Conservation (phyloP, 2,113 vertebrate species). For the Erpornis zantholeuca region DNA sequence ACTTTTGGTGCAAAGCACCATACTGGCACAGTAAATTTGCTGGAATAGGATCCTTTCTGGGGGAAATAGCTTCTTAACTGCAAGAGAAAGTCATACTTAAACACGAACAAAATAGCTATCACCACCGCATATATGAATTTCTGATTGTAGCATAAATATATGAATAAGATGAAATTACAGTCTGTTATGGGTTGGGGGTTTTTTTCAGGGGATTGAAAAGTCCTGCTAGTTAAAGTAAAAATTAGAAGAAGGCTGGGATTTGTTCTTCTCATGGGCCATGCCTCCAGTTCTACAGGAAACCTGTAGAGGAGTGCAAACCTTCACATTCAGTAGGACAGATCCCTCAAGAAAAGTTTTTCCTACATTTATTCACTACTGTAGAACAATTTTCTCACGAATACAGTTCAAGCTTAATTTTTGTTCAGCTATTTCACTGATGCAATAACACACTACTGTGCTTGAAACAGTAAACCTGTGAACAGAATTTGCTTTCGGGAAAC, state of each 20-base stretch:
- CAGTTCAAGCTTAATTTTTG: conserved; percentile 19
- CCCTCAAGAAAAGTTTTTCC: neutral
- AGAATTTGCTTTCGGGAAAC: neutral
- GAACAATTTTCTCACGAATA: neutral
- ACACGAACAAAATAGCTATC: neutral
- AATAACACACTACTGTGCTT: neutral
- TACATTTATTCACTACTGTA: neutral
- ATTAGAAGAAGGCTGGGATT: neutral
- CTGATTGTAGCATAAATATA: neutral
- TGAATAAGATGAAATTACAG: neutral
- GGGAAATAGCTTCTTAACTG: neutral
- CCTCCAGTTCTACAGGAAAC: neutral
- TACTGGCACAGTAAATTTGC: neutral
- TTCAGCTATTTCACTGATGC: neutral
- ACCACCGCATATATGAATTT: neutral
- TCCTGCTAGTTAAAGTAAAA: neutral
- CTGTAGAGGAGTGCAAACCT: neutral
- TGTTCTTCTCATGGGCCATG: neutral
- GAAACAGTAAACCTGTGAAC: neutral
- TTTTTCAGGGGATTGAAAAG: neutral
- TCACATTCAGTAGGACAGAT: neutral
- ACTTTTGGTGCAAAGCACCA: neutral
- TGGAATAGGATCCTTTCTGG: neutral
- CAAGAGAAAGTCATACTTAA: neutral
- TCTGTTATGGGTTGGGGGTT: neutral